phyloP scores from a whole-genome alignment of 2,888 invertebrate species.

The Hypselothyrea guttata region DNA sequence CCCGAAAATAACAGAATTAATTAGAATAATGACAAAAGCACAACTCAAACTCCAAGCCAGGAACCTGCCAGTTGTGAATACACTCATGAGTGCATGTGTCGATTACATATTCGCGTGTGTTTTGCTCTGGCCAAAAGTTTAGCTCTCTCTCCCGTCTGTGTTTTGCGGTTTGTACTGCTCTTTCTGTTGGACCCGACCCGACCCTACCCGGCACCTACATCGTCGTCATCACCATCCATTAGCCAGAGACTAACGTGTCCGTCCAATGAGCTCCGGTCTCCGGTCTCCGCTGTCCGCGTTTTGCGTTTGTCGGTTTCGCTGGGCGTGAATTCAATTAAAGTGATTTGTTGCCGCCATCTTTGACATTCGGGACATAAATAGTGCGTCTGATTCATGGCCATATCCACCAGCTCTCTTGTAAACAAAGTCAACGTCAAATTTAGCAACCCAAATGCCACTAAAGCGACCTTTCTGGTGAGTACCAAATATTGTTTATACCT shows the following conservation, averaged over 20 bases:
- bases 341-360: conserved; percentile 69
- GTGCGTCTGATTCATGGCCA: conserved; percentile 61
- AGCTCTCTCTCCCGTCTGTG: conserved; percentile 23
- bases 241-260: not conserved
- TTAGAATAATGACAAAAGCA: conserved; percentile 46
- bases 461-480: conserved; percentile 40
- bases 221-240: too few relatives aligned
- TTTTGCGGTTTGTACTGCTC: conserved; percentile 25
- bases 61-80: conserved; percentile 21
- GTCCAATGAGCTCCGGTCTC: conserved; percentile 10
- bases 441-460: not conserved
- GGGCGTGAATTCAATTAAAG: conserved; percentile 73
- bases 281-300: conserved; percentile 24
- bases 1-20: conserved; percentile 53
- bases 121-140: conserved; percentile 20
- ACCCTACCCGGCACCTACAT: too few relatives aligned
- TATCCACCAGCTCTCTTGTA: conserved; percentile 28
- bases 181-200: conserved; percentile 8
- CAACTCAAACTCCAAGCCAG: not conserved
- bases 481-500: not conserved
- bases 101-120: conserved; percentile 68
- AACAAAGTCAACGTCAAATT: conserved; percentile 18
- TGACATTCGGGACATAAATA: conserved; percentile 70
- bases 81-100: conserved; percentile 30
- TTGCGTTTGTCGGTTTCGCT: conserved; percentile 41